These are phyloP conservation scores for Drosophila paranaensis DNA, from an alignment of 2,888 invertebrate genomes.

Conservation along the genomic window DNA sequence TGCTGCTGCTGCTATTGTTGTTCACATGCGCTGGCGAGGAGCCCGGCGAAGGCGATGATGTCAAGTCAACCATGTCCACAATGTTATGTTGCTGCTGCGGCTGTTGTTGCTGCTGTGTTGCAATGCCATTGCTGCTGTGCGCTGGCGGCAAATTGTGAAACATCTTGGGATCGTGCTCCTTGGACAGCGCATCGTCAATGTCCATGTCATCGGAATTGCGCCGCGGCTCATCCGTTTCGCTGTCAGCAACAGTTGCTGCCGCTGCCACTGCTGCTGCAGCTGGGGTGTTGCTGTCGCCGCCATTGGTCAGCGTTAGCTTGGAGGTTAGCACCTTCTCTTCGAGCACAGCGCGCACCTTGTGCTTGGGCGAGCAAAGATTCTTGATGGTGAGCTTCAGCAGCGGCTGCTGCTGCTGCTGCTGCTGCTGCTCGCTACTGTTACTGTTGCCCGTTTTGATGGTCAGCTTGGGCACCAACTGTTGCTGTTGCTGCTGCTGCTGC, in stretches of 20 bases:
- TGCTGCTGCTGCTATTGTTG: slow-evolving; percentile 18
- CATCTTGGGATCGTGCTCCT: slow-evolving; percentile 81
- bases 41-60: slow-evolving; percentile 83
- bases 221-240: slow-evolving; percentile 59
- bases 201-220: slow-evolving; percentile 84
- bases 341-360: slow-evolving; percentile 86
- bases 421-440: slow-evolving; percentile 21
- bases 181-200: slow-evolving; percentile 80
- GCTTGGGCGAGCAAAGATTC: slow-evolving; percentile 84
- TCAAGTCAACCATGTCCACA: slow-evolving; percentile 83
- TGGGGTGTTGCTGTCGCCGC: slow-evolving; percentile 51
- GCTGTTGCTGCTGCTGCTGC: slow-evolving; percentile 19
- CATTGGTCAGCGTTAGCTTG: slow-evolving; percentile 60
- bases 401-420: slow-evolving; percentile 56
- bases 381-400: slow-evolving; percentile 84
- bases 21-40: slow-evolving; percentile 77
- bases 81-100: slow-evolving; percentile 53
- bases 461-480: slow-evolving; percentile 74
- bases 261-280: slow-evolving; percentile 31
- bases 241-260: slow-evolving; percentile 18
- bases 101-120: slow-evolving; percentile 29
- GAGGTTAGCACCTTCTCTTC: slow-evolving; percentile 79
- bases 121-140: slow-evolving; percentile 20
- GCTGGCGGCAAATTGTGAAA: slow-evolving; percentile 78
- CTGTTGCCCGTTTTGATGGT: slow-evolving; percentile 73